A percentile compares a stretch with the other conserved stretches of the same genome.
Conservation (phyloP, 2,888 invertebrate genomes). For the Ptychoptera albimana region DNA sequence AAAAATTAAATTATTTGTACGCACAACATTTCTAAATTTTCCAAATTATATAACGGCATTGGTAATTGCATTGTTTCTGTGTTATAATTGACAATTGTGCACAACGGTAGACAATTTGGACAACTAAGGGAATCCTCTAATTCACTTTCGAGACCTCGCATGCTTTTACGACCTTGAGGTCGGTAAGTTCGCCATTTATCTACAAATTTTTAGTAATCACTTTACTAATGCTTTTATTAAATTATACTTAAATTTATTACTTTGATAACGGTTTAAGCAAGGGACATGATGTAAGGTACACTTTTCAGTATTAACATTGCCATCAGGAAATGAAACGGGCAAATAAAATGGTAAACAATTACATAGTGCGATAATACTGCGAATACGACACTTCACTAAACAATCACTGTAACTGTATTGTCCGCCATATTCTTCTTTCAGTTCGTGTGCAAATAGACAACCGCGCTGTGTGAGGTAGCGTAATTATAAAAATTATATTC, state of each 20-base stretch:
- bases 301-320: constrained; percentile 3
- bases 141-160: constrained; percentile 28
- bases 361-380: constrained; percentile 32
- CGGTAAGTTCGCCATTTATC: constrained; percentile 12
- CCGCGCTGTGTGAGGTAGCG: constrained; percentile 23
- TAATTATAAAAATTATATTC: neutral
- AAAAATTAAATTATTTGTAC: neutral
- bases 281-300: constrained; percentile 25
- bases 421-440: constrained; percentile 17
- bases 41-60: neutral
- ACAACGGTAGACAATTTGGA: constrained; percentile 35
- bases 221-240: too few relatives aligned
- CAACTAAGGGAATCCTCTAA: constrained; percentile 32
- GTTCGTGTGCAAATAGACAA: constrained; percentile 34
- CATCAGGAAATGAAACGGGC: constrained; percentile 19
- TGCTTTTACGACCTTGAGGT: constrained; percentile 6
- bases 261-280: constrained; percentile 22
- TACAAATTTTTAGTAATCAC: too few relatives aligned
- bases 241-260: constrained; percentile 11
- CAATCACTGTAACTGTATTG: constrained; percentile 40
- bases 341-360: constrained; percentile 37
- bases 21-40: neutral
- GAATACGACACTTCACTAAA: constrained; percentile 33
- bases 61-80: constrained; percentile 15
- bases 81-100: constrained; percentile 32